Conservation (phyloP, 2,888 invertebrate genomes). For the Diplolepis rosae region DNA sequence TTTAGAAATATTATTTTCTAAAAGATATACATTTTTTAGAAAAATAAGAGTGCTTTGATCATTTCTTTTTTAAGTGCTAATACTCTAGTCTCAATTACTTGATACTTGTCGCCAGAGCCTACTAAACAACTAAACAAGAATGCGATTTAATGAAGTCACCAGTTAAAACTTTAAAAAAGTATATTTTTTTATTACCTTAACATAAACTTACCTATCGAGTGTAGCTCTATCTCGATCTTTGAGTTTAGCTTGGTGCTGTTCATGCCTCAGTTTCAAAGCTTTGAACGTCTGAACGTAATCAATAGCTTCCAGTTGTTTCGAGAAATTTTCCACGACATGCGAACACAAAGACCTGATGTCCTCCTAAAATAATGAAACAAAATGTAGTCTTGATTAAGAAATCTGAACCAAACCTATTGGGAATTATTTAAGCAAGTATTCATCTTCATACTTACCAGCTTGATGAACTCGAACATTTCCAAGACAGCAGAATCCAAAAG, state of each 20-base stretch:
- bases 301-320: conserved; percentile 93
- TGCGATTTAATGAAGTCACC: too few species aligned
- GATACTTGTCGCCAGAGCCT: too few species aligned
- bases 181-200: too few species aligned
- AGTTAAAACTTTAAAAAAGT: too few species aligned
- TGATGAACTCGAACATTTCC: conserved; percentile 99
- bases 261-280: conserved; percentile 90
- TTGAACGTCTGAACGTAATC: conserved; percentile 99
- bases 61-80: too few species aligned
- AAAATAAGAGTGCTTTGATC: too few species aligned
- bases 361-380: conserved; percentile 75
- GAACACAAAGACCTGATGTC: conserved; percentile 92
- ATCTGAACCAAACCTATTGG: not conserved
- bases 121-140: too few species aligned
- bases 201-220: conserved; percentile 77
- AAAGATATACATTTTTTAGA: too few species aligned
- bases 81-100: too few species aligned
- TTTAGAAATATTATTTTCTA: too few species aligned
- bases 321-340: conserved; percentile 97
- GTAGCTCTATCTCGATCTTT: conserved; percentile 89
- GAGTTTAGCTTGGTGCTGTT: conserved; percentile 92
- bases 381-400: not conserved
- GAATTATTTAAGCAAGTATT: not conserved
- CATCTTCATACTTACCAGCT: conserved; percentile 80
- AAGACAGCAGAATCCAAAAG: conserved; percentile 98